Conservation (phyloP, 92 coral and sea anemone genomes). For the Phymanthus crucifer region DNA sequence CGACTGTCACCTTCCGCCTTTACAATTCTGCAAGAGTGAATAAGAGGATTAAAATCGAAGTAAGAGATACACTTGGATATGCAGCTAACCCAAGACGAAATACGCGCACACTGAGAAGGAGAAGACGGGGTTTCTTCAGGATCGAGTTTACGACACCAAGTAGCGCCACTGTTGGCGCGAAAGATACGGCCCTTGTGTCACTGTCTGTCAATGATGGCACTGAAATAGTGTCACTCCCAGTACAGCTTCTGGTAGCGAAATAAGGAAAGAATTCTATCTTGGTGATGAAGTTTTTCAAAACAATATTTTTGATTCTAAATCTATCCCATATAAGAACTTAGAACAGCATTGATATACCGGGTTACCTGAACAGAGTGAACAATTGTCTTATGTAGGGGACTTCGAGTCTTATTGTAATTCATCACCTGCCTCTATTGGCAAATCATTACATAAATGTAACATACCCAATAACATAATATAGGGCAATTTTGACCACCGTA, state of each 20-base stretch:
- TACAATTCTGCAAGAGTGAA: constrained; percentile 32
- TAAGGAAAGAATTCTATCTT: neutral
- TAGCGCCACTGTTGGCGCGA: constrained; percentile 19
- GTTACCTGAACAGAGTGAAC: too few species aligned
- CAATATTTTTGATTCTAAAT: neutral
- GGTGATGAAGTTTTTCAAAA: neutral
- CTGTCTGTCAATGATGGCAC: constrained; percentile 10
- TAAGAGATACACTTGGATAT: constrained; percentile 47
- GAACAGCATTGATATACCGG: too few species aligned
- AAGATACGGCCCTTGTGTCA: constrained; percentile 31
- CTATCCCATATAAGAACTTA: too few species aligned
- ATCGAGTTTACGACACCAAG: constrained; percentile 14
- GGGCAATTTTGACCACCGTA: too few species aligned
- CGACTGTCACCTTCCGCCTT: constrained; percentile 55
- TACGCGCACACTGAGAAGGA: neutral
- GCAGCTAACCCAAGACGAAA: neutral
- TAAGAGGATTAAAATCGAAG: neutral
- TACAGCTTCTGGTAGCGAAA: constrained; percentile 28
- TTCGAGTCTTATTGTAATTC: too few species aligned
- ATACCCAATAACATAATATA: too few species aligned
- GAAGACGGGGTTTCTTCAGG: constrained; percentile 18
- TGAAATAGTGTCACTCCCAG: constrained; percentile 21
- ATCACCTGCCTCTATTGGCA: too few species aligned
- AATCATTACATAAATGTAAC: too few species aligned
- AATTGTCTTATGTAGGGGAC: too few species aligned